Conservation (phyloP, 2,113 vertebrate species). For the Channa maculata region DNA sequence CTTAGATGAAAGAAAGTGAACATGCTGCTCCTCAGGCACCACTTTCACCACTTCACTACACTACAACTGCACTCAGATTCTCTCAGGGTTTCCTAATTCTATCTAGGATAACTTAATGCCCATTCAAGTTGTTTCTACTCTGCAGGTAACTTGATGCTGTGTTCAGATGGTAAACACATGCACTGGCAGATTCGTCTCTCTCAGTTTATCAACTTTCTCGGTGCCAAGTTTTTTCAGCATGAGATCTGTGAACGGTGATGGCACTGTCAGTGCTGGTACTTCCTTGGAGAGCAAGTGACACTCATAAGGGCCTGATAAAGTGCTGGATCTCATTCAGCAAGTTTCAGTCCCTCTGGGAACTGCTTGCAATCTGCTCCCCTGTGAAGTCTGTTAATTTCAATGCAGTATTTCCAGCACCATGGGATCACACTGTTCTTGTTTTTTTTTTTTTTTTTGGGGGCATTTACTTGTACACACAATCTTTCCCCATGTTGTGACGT, state of each 20-base stretch:
- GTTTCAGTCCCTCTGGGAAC: conserved; percentile 49
- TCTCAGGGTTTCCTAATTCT: not conserved
- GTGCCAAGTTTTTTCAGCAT: not conserved
- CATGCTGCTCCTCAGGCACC: not conserved
- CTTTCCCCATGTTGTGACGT: conserved; percentile 40
- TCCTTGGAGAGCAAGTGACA: conserved; percentile 47
- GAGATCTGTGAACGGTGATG: conserved; percentile 25
- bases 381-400: conserved; percentile 62
- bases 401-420: conserved; percentile 51
- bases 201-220: conserved; percentile 8
- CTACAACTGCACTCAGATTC: too few relatives aligned
- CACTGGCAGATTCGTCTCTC: conserved; percentile 1
- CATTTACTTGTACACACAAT: conserved; percentile 52
- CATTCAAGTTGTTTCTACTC: not conserved
- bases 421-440: conserved; percentile 49
- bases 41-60: not conserved
- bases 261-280: conserved; percentile 3
- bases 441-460: too few relatives aligned
- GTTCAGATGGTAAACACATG: conserved; percentile 7
- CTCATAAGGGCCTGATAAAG: conserved; percentile 49
- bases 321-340: conserved; percentile 48
- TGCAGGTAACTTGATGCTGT: conserved; percentile 9
- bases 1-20: not conserved
- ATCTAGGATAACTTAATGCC: not conserved
- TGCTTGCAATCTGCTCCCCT: conserved; percentile 63